Evolutionary conservation across 2,797 vertebrate genomes (phyloP), one percentile per base, ranked within the genome.

Genomic region (Podarcis lilfordi): DNA sequence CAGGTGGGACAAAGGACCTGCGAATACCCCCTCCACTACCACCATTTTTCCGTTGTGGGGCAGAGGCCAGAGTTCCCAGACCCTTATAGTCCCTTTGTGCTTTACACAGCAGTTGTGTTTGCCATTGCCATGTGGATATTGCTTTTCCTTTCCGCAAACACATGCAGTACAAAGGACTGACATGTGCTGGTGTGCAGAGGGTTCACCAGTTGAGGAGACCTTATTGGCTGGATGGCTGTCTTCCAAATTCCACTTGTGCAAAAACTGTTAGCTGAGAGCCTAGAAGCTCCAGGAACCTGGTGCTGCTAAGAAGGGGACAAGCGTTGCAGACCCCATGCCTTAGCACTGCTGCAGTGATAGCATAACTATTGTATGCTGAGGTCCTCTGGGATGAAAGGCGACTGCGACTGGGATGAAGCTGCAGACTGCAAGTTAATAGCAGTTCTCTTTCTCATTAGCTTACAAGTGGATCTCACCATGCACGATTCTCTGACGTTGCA

Each of bases 401-500:
- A 86, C 72, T 78, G 50, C 3, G 50, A 55, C 50, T 55, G 50
- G 13, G 50, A 55, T 69, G 89, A 94, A 90, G 91, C 94, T 69
- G 21, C 80, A 90, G 82, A 21, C 37, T 86, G 59, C 92, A 93
- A 93, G 93, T 95, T 93, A 95, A 89, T 74, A 94, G 81, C 80
- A 77, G 59, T 89, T 92, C 89, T 88, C 32, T 84, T 95, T 91
- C 93, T 21, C 55, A 94, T 96, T 93, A 94, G 81, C 81, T 94
- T 91, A 90, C 90, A 88, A 89, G 84, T 89, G 93, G 93, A 1
- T 5, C 78, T 94, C 84, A 19, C 91, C 88, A 90, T 88, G 68
- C 84, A 84, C 82, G 86, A 88, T 82, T 88, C 83, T 91, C 89
- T 92, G 92, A 93, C 0, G 1, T 32, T 81, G 84, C 37, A 81